phyloP scores from a whole-genome alignment of 2,113 vertebrate species.

The Phocoena phocoena region DNA sequence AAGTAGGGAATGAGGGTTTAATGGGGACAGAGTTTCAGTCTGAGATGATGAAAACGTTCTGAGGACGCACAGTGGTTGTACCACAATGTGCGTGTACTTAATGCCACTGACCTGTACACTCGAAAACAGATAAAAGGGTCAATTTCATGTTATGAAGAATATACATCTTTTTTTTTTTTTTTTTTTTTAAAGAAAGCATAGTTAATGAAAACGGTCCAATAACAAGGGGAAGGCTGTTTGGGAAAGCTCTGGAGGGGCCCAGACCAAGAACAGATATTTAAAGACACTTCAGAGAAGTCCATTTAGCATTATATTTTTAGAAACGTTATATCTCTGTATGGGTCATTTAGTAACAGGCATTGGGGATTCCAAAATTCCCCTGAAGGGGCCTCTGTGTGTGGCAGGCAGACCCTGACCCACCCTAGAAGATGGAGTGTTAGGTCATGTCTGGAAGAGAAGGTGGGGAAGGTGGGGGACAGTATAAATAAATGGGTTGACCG shows the following conservation, averaged over 20 bases:
- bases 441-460: neutral
- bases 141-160: neutral
- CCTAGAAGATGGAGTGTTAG: neutral
- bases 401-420: neutral
- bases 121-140: neutral
- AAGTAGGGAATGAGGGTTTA: too few species aligned
- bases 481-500: neutral
- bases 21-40: neutral
- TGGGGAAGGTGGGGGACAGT: neutral
- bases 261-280: neutral
- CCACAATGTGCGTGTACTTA: neutral
- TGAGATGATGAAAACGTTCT: neutral
- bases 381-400: neutral
- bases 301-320: neutral
- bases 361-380: neutral
- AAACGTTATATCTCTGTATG: neutral
- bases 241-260: neutral
- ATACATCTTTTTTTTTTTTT: neutral
- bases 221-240: neutral
- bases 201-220: neutral
- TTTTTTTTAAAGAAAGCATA: neutral
- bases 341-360: neutral
- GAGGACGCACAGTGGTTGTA: neutral
- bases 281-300: neutral
- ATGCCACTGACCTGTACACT: neutral